Base-by-base conservation (phyloP, 2,888 invertebrate genomes). In the Phania funesta region DNA sequence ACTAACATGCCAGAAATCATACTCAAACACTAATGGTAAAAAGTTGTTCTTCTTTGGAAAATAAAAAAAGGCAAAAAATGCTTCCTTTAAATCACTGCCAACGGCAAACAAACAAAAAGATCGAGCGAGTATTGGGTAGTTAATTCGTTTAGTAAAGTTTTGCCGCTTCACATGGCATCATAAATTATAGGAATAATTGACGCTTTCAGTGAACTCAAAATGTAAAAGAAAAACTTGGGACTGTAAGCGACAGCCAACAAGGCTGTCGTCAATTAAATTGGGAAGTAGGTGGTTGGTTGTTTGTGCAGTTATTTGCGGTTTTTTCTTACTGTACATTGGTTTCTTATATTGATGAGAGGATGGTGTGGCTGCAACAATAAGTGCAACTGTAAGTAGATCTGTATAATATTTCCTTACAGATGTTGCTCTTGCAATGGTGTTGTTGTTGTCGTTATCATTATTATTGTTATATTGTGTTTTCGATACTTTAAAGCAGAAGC, bases 161-260 rank as follows among this genome's bases (percentile, higher is more conserved):
- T 75, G 75, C 73, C 70, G 56, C 50, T 71, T 65, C 54, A 65
- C 64, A 67, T 75, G 84, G 65, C 83, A 78, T 85, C 85, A 84
- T 85, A 84, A 85, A 85, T 85, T 84, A 84, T 84, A 74, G 60
- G 76, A 84, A 85, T 84, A 85, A 85, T 84, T 85, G 84, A 84
- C 84, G 84, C 84, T 84, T 85, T 71, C 83, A 78, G 62, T 79
- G 80, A 85, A 75, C 80, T 75, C 67, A 75, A 75, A 81, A 80
- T 48, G 18, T 58, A 68, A 48, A 67, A 67, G 13, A 32, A 79
- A 67, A 52, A 38, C 11, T 60, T 60, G 7, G 46, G 56, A 22
- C 50, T 62, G 70, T 54, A 64, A 64, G 38, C 74, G 67, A 68
- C 79, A 73, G 73, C 60, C 52, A 79, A 73, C 74, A 62, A 62